Conservation (phyloP, 2,113 vertebrate species). For the Verasper variegatus region DNA sequence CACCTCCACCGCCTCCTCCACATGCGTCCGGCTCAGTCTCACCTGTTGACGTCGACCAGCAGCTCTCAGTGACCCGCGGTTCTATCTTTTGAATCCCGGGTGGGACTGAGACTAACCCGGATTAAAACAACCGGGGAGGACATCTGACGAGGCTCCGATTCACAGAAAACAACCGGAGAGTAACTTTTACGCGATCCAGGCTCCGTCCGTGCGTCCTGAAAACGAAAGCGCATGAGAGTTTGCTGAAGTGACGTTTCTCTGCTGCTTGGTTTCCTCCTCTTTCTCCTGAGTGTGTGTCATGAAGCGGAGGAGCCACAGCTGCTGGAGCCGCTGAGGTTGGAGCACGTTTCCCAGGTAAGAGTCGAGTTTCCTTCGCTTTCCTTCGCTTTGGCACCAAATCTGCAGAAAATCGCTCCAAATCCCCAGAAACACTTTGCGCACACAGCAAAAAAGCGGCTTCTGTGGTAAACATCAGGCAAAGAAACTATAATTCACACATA, state of each 20-base stretch:
- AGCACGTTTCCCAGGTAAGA: constrained; percentile 59
- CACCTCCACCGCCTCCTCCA: not conserved
- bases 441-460: not conserved
- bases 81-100: not conserved
- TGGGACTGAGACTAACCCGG: constrained; percentile 20
- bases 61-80: constrained; percentile 17
- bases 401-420: not conserved
- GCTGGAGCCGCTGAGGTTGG: not conserved
- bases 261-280: not conserved
- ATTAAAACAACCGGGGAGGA: not conserved
- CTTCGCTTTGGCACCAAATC: not conserved
- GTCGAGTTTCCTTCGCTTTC: not conserved
- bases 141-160: not conserved
- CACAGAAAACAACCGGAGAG: too few species aligned
- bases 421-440: not conserved
- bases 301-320: not conserved
- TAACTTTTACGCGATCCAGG: not conserved
- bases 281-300: not conserved
- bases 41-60: constrained; percentile 70
- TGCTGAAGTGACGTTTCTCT: not conserved
- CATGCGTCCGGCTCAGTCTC: constrained; percentile 46
- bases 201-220: not conserved
- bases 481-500: not conserved
- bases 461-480: not conserved
- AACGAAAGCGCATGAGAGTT: constrained; percentile 46